Evolutionary conservation across 2,797 vertebrate genomes (phyloP), one percentile per base, ranked within the genome.

Genomic region (Eulemur rubriventer): DNA sequence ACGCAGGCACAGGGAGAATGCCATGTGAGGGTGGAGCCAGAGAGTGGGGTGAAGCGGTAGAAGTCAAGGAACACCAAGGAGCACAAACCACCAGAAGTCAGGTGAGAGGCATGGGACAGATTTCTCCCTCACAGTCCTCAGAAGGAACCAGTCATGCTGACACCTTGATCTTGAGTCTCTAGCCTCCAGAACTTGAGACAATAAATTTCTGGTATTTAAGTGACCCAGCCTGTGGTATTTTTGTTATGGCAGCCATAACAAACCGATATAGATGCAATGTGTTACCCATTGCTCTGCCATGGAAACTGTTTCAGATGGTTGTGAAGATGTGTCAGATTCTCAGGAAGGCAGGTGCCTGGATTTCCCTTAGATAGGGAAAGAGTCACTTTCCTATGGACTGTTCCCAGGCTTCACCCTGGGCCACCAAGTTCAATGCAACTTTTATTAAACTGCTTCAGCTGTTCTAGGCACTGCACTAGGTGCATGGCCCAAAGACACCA

Each of bases 61-160:
- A 48, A 30, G 35, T 18, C 28, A 67, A 50, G 10, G 33, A 41
- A 28, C 2, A 46, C 4, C 28, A 22, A 9, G 28, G n/a, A 10
- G n/a, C 63, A 28, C 48, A 48, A 7, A 5, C 18, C 50, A 28
- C 46, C 7, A n/a, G 85, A n/a, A 86, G 50, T 46, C 14, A 50
- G 48, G 9, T 13, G 17, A 26, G 1, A 9, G 41, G 3, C 13
- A 4, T 6, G 4, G n/a, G 28, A 3, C 2, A 33, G 24, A 70
- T 55, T 38, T 65, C 30, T n/a, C 10, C 24, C n/a, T 91, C 46
- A 18, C 11, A 35, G 61, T 48, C 17, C 18, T 90, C 81, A 7
- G 48, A n/a, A 72, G 83, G 52, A 67, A 28, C 12, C 20, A 1
- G 18, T 20, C 48, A 4, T 12, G n/a, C 1, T 8, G 20, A 59